Percentiles rank a stretch among this genome's conserved stretches.
These are phyloP conservation scores for Etia nguti DNA, from an alignment of 2,113 vertebrate species.

Conservation along the genomic window DNA sequence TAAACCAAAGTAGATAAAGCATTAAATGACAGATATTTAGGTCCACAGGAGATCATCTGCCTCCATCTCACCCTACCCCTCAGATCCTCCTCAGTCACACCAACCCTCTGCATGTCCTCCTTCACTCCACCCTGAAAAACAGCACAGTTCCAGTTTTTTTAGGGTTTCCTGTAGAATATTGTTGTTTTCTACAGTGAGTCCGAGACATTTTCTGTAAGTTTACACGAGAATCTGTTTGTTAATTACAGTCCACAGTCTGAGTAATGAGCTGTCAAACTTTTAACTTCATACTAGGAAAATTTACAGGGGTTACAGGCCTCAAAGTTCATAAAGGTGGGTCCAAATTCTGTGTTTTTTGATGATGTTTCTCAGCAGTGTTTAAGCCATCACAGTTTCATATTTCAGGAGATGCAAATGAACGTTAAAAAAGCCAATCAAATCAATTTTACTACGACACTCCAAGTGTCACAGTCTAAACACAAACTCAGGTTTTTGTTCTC, in stretches of 20 bases:
- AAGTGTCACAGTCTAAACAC: not conserved
- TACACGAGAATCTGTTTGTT: not conserved
- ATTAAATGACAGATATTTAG: not conserved
- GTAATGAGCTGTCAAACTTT: fast-evolving
- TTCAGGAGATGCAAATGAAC: not conserved
- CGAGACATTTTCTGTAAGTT: not conserved
- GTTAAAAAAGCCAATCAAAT: fast-evolving
- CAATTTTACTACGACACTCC: not conserved
- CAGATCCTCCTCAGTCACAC: not conserved
- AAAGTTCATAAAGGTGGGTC: not conserved
- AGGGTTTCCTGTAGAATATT: not conserved
- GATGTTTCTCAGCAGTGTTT: not conserved
- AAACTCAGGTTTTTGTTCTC: not conserved
- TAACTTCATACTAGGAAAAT: not conserved
- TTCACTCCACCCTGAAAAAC: not conserved
- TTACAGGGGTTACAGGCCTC: not conserved
- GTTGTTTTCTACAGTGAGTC: not conserved
- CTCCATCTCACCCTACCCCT: not conserved
- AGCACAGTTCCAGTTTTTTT: not conserved
- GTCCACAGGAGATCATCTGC: not conserved
- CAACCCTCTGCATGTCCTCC: not conserved
- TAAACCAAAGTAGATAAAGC: not conserved
- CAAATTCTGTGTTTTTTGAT: not conserved
- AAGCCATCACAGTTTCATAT: not conserved
- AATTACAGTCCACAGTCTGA: not conserved